phyloP scores from a whole-genome alignment of 2,113 vertebrate genomes.

The Vidua macroura region DNA sequence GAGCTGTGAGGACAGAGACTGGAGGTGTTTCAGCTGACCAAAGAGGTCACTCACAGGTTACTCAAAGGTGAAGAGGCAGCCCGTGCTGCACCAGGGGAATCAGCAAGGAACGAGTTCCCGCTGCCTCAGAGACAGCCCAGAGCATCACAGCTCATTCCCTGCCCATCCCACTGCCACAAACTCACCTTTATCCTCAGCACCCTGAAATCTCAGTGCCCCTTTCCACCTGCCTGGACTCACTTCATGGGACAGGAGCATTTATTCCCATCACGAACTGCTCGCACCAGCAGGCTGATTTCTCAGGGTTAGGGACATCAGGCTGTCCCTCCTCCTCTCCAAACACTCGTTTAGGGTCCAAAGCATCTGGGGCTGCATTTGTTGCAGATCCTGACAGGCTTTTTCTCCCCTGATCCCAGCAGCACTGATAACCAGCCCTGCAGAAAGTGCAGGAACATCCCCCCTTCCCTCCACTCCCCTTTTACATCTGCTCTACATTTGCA shows the following conservation, averaged over 20 bases:
- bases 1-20: fast-evolving
- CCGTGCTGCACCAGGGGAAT: background rate
- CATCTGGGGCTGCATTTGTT: background rate
- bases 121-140: background rate
- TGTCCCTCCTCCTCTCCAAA: background rate
- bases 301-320: background rate
- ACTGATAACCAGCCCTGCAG: constrained; percentile 24
- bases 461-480: constrained; percentile 49
- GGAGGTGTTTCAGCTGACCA: background rate
- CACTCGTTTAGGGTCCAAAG: background rate
- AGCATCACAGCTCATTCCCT: background rate
- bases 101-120: background rate
- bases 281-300: background rate
- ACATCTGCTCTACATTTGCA: constrained; percentile 83
- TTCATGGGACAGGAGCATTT: background rate
- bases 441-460: constrained; percentile 58
- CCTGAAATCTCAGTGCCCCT: background rate
- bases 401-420: background rate
- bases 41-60: background rate
- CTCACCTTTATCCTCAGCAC: background rate
- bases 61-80: background rate
- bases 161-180: background rate
- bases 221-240: background rate
- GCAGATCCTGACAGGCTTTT: background rate
- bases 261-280: background rate